Base-by-base conservation (phyloP, 2,113 vertebrate genomes). In the Tursiops truncatus region DNA sequence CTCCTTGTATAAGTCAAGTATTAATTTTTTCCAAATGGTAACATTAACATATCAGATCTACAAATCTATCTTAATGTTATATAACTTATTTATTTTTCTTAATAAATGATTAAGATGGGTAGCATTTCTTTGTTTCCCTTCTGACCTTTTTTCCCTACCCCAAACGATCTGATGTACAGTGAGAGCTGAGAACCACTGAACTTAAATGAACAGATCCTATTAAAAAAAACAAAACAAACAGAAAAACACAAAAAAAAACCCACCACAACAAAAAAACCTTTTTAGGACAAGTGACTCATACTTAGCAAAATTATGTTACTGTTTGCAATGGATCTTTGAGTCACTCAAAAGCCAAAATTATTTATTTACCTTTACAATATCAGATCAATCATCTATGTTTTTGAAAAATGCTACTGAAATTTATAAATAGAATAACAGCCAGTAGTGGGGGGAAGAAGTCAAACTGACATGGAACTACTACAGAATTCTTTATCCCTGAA, bases 1-100 rank as follows among this genome's bases (percentile, higher is more conserved):
- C 96, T 95, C 95, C 97, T 97, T 95, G 44, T 77, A 53, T 86
- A 89, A 96, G 53, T 53, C 53, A 93, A 91, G 6, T 86, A 91
- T 79, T 89, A 96, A 23, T 86, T 68, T 82, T 73, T 94, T 79
- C 91, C 84, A 82, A 96, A 93, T 8, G 50, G 58, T 90, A 91
- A 90, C 65, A 83, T 86, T 94, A 80, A 89, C n/a, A 67, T 94
- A 94, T 36, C 73, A 95, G 38, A 94, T 62, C 74, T 89, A 89
- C 15, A 95, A 94, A 81, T 91, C 77, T 73, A 82, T 58, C 80
- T 89, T 76, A 91, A 85, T 62, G 4, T 67, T 79, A 67, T 62
- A 77, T n/a, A 81, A 89, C 47, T 56, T 85, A 74, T 68, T 47
- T 76, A 89, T 21, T 90, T 85, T 91, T 93, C 91, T 74, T 74